These are phyloP conservation scores for Burhinus oedicnemus DNA, from an alignment of 2,113 vertebrate genomes.

Conservation along the genomic window DNA sequence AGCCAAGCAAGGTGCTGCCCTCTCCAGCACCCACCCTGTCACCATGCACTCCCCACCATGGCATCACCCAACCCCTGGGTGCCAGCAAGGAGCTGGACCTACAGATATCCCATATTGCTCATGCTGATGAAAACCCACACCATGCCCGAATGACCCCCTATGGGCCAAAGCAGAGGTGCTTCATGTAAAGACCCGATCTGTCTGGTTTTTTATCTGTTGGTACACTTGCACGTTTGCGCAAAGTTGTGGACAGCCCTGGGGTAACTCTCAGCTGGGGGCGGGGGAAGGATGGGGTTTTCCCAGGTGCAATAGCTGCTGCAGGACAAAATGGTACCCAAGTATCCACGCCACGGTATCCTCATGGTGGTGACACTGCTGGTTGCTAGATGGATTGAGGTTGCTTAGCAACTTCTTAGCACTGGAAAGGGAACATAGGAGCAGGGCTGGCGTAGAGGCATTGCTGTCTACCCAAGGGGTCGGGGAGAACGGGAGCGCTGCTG, in stretches of 20 bases:
- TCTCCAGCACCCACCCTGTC: neutral
- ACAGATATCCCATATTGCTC: neutral
- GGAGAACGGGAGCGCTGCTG: neutral
- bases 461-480: neutral
- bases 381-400: neutral
- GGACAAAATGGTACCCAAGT: neutral
- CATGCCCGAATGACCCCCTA: neutral
- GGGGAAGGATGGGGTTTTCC: neutral
- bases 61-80: neutral
- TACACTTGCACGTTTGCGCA: neutral
- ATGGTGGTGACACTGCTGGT: neutral
- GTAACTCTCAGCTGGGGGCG: neutral
- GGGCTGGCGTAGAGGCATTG: neutral
- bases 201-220: neutral
- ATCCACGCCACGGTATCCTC: fast-evolving
- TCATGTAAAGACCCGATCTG: neutral
- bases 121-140: neutral
- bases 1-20: neutral
- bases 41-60: neutral
- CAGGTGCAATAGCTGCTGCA: neutral
- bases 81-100: neutral
- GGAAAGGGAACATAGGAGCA: neutral
- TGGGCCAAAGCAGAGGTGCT: neutral
- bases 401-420: constrained; percentile 1
- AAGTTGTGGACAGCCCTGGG: neutral